Evolutionary conservation across 2,797 vertebrate genomes (phyloP).

Genomic region (Lithobates pipiens): DNA sequence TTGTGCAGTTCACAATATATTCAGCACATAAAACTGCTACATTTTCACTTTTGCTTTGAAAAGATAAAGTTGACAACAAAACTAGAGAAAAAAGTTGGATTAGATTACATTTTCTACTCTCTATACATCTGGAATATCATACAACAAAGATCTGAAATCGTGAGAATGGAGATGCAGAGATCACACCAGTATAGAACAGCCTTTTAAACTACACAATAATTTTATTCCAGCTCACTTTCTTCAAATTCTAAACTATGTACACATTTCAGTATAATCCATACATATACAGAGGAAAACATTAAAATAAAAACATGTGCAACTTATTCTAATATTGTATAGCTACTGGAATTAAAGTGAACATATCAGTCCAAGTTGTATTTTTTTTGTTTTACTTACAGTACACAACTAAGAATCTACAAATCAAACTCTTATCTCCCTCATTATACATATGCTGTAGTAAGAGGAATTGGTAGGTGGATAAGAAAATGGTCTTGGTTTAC

Average conservation of each 20-base stretch:
- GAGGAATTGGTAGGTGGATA: not conserved
- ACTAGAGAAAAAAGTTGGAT: not conserved
- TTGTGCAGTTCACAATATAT: not conserved
- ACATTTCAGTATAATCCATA: not conserved
- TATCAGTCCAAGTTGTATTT: not conserved
- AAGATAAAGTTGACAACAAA: not conserved
- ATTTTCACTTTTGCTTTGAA: not conserved
- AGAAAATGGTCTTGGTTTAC: not conserved
- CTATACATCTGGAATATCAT: not conserved
- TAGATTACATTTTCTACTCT: not conserved
- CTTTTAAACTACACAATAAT: not conserved
- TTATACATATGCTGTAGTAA: not conserved
- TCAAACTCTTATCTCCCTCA: not conserved
- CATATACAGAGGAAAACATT: not conserved
- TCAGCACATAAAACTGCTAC: not conserved
- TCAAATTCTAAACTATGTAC: not conserved
- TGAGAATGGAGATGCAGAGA: not conserved
- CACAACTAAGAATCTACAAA: not conserved
- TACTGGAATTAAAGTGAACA: not conserved
- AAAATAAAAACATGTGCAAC: conserved; percentile 2
- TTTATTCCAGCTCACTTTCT: not conserved
- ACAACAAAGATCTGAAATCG: not conserved
- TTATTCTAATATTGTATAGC: not conserved
- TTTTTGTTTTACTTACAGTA: not conserved
- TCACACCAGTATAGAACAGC: not conserved